These are phyloP conservation scores for Archivesica marissinica DNA, from an alignment of 1,140 invertebrate genomes.

Conservation along the genomic window DNA sequence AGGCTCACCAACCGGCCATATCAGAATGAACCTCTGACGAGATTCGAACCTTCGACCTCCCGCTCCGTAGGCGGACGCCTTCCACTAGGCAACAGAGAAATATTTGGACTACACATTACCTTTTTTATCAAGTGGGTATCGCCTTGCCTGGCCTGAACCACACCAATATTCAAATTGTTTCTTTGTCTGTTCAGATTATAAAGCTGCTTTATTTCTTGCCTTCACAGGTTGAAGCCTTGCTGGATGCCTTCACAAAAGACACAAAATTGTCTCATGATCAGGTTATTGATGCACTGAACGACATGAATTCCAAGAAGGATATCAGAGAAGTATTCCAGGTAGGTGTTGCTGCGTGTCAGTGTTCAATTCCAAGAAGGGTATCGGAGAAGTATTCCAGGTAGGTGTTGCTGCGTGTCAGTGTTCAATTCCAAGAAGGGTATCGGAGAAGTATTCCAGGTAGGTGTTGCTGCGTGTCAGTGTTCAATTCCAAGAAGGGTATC, in stretches of 20 bases:
- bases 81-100: background rate
- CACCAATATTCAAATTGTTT: too few species aligned
- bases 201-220: slow-evolving; percentile 33
- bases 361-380: slow-evolving; percentile 76
- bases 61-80: too few species aligned
- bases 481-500: slow-evolving; percentile 77
- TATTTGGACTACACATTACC: slow-evolving; percentile 16
- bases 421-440: slow-evolving; percentile 78
- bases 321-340: slow-evolving; percentile 81
- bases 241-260: slow-evolving; percentile 80
- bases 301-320: slow-evolving; percentile 78
- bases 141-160: too few species aligned
- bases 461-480: too few species aligned
- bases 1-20: too few species aligned
- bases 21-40: too few species aligned
- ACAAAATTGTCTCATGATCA: slow-evolving; percentile 77
- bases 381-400: slow-evolving; percentile 81
- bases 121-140: too few species aligned
- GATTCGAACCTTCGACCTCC: too few species aligned
- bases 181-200: too few species aligned
- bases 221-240: slow-evolving; percentile 75
- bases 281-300: slow-evolving; percentile 77
- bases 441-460: slow-evolving; percentile 80
- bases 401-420: too few species aligned
- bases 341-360: too few species aligned